Evolutionary conservation across 1,140 invertebrate species (phyloP).

Genomic region (Lordiphosa mommai): DNA sequence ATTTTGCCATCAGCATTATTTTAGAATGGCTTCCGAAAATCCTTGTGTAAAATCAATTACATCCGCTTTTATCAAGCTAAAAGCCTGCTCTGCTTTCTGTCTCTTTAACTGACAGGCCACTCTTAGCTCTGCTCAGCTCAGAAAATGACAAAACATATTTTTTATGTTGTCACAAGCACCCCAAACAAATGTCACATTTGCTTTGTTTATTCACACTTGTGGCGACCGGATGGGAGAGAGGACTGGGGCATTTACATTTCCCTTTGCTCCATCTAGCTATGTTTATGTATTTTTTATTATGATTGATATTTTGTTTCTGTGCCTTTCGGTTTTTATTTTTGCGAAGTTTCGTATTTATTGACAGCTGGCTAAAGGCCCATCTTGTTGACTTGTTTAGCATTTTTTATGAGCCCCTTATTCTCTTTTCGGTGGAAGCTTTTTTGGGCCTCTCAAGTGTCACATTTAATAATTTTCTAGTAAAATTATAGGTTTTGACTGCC

Average conservation of each 20-base stretch:
- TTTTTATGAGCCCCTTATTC: slow-evolving; percentile 3
- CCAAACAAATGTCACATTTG: slow-evolving; percentile 13
- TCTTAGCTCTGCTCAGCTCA: slow-evolving; percentile 1
- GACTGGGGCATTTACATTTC: slow-evolving; percentile 6
- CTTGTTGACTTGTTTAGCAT: slow-evolving; percentile 17
- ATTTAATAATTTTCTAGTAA: slow-evolving; percentile 15
- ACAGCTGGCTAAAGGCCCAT: slow-evolving; percentile 13
- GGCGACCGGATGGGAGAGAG: not conserved
- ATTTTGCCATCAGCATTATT: no score
- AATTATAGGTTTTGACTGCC: not conserved
- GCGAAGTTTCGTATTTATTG: slow-evolving; percentile 12
- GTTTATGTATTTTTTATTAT: slow-evolving; percentile 22
- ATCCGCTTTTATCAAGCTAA: slow-evolving; percentile 5
- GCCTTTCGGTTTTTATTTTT: not conserved
- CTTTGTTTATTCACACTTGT: slow-evolving; percentile 6
- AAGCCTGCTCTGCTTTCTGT: not conserved
- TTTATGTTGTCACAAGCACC: slow-evolving; percentile 10
- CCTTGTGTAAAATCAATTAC: slow-evolving; percentile 1
- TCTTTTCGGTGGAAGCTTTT: not conserved
- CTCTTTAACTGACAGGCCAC: not conserved
- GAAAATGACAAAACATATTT: slow-evolving; percentile 13
- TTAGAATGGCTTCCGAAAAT: no score
- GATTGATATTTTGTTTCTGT: slow-evolving; percentile 13
- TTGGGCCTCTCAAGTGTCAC: slow-evolving; percentile 13
- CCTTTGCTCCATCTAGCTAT: slow-evolving; percentile 1